Percentiles rank a stretch among this genome's conserved stretches.
phyloP scores from a whole-genome alignment of 2,797 vertebrate genomes.

The Oreonectes daqikongensis region DNA sequence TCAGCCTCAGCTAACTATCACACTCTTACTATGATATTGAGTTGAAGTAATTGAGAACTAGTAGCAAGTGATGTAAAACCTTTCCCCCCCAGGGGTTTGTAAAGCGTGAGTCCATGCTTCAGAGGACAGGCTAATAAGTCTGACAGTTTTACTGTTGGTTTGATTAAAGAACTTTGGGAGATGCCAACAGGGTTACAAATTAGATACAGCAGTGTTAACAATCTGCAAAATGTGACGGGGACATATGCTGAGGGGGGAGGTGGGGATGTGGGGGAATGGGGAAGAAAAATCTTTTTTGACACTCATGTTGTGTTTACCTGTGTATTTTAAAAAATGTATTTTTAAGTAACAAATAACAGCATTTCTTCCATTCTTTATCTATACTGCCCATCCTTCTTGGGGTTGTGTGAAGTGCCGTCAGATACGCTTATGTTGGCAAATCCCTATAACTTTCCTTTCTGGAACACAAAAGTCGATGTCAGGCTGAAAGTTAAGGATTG shows the following conservation, averaged over 20 bases:
- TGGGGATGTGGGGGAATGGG: background rate
- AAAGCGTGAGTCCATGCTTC: conserved; percentile 47
- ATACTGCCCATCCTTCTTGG: background rate
- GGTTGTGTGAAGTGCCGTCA: background rate
- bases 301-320: background rate
- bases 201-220: conserved; percentile 34
- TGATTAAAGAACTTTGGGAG: conserved; percentile 46
- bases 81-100: conserved; percentile 47
- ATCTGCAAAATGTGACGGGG: background rate
- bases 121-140: conserved; percentile 47
- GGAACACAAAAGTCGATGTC: background rate
- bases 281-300: background rate
- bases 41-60: conserved; percentile 23
- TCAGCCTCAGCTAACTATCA: background rate
- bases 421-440: background rate
- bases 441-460: background rate
- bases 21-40: conserved; percentile 17
- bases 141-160: conserved; percentile 50
- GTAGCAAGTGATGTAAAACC: conserved; percentile 29
- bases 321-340: too few relatives aligned
- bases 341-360: background rate
- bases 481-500: background rate
- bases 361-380: background rate
- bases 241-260: conserved; percentile 17
- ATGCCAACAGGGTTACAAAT: conserved; percentile 46